phyloP scores from a whole-genome alignment of 1,140 invertebrate genomes.

The Conopomorpha cramerella region DNA sequence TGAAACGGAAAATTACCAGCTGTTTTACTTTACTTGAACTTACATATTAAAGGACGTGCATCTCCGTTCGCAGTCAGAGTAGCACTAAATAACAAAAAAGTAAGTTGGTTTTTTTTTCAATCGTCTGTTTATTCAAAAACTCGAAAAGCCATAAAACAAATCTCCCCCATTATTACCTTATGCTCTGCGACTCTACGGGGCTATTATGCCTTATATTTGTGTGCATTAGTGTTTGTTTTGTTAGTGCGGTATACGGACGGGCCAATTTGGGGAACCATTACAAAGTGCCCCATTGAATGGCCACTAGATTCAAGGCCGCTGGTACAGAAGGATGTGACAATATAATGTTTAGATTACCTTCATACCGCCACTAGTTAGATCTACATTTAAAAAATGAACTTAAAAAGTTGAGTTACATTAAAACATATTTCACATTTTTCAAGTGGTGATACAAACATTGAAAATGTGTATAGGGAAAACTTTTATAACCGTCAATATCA shows the following conservation, averaged over 20 bases:
- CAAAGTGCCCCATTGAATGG: too few relatives aligned
- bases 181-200: slow-evolving; percentile 48
- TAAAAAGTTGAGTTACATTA: too few relatives aligned
- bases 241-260: slow-evolving; percentile 47
- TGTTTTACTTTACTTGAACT: background rate
- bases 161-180: slow-evolving; percentile 61
- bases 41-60: slow-evolving; percentile 23
- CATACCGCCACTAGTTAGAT: too few relatives aligned
- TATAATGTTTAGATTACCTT: too few relatives aligned
- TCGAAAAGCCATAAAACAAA: slow-evolving; percentile 54
- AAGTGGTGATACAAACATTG: too few relatives aligned
- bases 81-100: slow-evolving; percentile 48
- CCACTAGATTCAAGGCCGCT: too few relatives aligned
- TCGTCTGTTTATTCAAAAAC: slow-evolving; percentile 49
- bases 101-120: too few relatives aligned
- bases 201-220: slow-evolving; percentile 57
- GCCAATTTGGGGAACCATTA: slow-evolving; percentile 20
- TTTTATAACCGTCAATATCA: slow-evolving; percentile 1
- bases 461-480: too few relatives aligned
- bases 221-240: slow-evolving; percentile 50
- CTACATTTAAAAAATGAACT: too few relatives aligned
- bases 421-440: too few relatives aligned
- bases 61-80: slow-evolving; percentile 29
- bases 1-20: background rate
- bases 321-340: too few relatives aligned